phyloP scores from a whole-genome alignment of 2,113 vertebrate genomes.

The Regulus satrapa region DNA sequence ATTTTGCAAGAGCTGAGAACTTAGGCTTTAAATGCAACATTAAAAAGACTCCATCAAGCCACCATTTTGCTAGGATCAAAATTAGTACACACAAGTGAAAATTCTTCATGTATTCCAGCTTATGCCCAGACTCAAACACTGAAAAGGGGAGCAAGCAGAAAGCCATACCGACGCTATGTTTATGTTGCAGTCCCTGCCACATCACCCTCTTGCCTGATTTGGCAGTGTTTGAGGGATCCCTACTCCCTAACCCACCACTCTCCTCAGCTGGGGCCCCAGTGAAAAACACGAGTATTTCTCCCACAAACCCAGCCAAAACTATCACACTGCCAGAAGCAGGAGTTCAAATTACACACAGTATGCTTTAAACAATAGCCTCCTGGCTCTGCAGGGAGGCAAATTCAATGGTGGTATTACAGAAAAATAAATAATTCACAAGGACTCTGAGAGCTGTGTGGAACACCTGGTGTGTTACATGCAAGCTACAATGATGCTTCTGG shows the following conservation, averaged over 20 bases:
- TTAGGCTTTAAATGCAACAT: background rate
- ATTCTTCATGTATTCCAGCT: background rate
- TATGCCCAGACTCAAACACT: background rate
- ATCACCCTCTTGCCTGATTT: background rate
- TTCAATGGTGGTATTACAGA: background rate
- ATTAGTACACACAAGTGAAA: background rate
- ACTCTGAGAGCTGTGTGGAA: rapidly evolving
- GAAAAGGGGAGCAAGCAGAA: background rate
- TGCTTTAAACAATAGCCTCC: background rate
- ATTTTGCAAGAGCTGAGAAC: background rate
- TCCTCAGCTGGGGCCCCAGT: background rate
- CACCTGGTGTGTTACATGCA: background rate
- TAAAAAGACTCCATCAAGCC: background rate
- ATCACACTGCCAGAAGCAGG: background rate
- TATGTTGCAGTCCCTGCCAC: background rate
- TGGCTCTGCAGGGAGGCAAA: background rate
- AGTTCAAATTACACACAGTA: background rate
- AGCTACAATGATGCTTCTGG: background rate
- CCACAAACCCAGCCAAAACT: background rate
- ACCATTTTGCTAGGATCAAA: background rate
- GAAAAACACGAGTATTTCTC: background rate
- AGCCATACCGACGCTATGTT: background rate
- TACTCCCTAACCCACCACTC: background rate
- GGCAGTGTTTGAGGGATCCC: background rate
- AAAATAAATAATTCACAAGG: background rate